These are phyloP conservation scores for Leptopilina clavipes DNA, from an alignment of 1,140 invertebrate genomes.

Conservation along the genomic window DNA sequence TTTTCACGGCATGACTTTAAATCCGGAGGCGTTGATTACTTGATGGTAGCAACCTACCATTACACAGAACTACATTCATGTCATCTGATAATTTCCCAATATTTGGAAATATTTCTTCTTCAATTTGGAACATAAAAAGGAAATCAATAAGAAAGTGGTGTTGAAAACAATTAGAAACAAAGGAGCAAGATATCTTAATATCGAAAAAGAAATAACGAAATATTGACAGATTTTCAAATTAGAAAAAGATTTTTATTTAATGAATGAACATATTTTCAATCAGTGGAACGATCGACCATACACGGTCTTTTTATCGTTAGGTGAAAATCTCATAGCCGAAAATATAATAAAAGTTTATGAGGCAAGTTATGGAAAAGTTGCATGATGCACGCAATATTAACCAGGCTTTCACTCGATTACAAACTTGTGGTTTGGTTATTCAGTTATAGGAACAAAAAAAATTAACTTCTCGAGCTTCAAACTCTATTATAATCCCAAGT, in stretches of 20 bases:
- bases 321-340: conserved; percentile 4
- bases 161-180: too few species aligned
- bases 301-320: neutral
- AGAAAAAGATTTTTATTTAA: neutral
- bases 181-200: too few species aligned
- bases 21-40: conserved; percentile 17
- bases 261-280: neutral
- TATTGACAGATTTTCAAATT: too few species aligned
- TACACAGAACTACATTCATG: too few species aligned
- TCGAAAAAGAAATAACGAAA: too few species aligned
- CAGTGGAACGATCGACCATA: neutral
- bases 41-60: conserved; percentile 20
- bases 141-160: too few species aligned
- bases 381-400: conserved; percentile 19
- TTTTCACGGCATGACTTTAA: neutral
- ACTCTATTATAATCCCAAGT: conserved; percentile 5
- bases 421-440: conserved; percentile 17
- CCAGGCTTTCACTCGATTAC: conserved; percentile 6
- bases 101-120: too few species aligned
- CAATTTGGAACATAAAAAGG: too few species aligned
- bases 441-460: neutral
- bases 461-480: neutral
- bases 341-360: conserved; percentile 18
- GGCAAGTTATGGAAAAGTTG: conserved; percentile 12
- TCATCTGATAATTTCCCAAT: too few species aligned